Evolutionary conservation across 1,140 invertebrate species (phyloP), one percentile per base, ranked within the genome.

Genomic region (Lordiphosa mommai): DNA sequence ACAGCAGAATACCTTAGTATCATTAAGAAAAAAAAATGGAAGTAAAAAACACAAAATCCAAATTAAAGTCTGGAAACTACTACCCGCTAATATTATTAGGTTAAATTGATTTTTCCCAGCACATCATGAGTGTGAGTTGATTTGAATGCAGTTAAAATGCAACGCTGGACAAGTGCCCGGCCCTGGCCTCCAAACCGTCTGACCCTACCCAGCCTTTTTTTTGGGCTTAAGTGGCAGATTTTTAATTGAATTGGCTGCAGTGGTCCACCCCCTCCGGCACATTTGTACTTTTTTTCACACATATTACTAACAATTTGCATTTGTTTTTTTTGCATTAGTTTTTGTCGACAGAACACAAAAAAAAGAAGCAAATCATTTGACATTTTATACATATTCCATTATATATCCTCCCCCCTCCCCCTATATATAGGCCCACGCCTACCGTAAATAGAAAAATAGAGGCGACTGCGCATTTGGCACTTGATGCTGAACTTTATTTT

Each of bases 191-290:
- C 16, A 17, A 10, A 16, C 3, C 34, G 1, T 13, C 2, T 12
- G 4, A 4, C 40, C 2, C 46, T 37, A 10, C 16, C 13, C 53
- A 40, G 13, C 27, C 13, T 34, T 9, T 38, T 55, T 53, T 59
- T 58, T 33, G 17, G 67, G 79, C 72, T 72, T 82, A 82, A 82
- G 79, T 82, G 77, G 77, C 77, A 82, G 77, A 77, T 84, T 82
- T 82, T 82, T 82, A 82, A 82, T 82, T 82, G 77, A 82, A 82
- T 72, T 82, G 77, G 77, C 67, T 82, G 76, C 77, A 82, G 70
- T 73, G 23, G 4, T 4, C 23, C 23, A 13, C 9, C 10, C 41
- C 23, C 30, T 37, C 30, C 30, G 23, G 47, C 52, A 40, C 60
- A 52, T 56, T 50, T 43, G 33, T 37, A 38, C 8, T 13, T 51